These are phyloP conservation scores for Amphiprion percula DNA, from an alignment of 2,113 vertebrate genomes.

Conservation along the genomic window DNA sequence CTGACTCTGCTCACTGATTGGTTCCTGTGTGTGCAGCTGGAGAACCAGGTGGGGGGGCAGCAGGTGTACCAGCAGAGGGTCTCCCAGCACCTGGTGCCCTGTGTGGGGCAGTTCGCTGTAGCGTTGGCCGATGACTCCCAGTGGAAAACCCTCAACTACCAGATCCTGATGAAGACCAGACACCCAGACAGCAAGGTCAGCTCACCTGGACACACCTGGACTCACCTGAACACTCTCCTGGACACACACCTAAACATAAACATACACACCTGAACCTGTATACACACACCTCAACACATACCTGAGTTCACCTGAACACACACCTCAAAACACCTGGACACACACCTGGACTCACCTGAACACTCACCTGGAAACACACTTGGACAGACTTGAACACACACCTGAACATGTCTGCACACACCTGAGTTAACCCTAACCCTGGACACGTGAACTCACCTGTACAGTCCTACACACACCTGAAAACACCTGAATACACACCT, in stretches of 20 bases:
- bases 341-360: too few relatives aligned
- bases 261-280: too few relatives aligned
- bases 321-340: too few relatives aligned
- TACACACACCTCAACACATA: too few relatives aligned
- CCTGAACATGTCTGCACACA: too few relatives aligned
- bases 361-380: too few relatives aligned
- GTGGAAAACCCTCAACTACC: constrained; percentile 97
- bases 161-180: constrained; percentile 93
- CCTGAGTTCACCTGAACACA: too few relatives aligned
- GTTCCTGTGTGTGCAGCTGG: constrained; percentile 83
- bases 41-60: constrained; percentile 91
- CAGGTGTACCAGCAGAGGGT: constrained; percentile 88
- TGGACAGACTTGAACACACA: too few relatives aligned
- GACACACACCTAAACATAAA: too few relatives aligned
- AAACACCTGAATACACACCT: neutral
- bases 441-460: neutral
- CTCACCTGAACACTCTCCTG: neutral
- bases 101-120: constrained; percentile 92
- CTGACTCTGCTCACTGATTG: neutral
- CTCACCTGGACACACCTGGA: neutral
- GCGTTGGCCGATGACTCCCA: constrained; percentile 92
- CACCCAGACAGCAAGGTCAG: constrained; percentile 90
- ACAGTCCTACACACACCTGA: neutral
- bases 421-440: neutral
- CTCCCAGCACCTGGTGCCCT: constrained; percentile 88